Conservation (phyloP, 2,888 invertebrate species). For the Andrena dorsata region DNA sequence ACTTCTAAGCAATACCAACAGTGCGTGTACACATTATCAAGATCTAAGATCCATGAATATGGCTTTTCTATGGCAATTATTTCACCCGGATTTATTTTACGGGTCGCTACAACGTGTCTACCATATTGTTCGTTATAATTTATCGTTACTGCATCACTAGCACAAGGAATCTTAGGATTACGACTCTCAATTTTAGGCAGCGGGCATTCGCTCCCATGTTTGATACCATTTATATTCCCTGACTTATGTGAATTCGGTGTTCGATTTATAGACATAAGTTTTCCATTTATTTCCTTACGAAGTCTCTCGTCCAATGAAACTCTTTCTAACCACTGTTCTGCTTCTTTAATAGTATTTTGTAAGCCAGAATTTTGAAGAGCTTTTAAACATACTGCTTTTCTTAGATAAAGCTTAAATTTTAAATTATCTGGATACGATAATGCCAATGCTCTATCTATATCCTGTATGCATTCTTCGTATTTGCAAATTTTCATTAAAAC, state of each 20-base stretch:
- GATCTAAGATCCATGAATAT: slow-evolving; percentile 88
- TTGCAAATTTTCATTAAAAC: slow-evolving; percentile 89
- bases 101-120: slow-evolving; percentile 89
- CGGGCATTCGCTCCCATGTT: neutral
- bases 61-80: slow-evolving; percentile 92
- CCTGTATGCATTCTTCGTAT: slow-evolving; percentile 89
- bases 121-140: slow-evolving; percentile 88
- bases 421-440: slow-evolving; percentile 88
- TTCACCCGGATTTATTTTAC: slow-evolving; percentile 90
- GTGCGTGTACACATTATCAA: slow-evolving; percentile 86
- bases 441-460: slow-evolving; percentile 88
- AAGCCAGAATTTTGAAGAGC: slow-evolving; percentile 68
- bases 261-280: slow-evolving; percentile 36
- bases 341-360: slow-evolving; percentile 66
- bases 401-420: slow-evolving; percentile 87
- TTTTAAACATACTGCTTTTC: slow-evolving; percentile 86
- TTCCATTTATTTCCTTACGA: slow-evolving; percentile 46
- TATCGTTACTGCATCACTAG: slow-evolving; percentile 88
- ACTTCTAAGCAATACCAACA: slow-evolving; percentile 90
- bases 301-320: slow-evolving; percentile 45
- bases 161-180: slow-evolving; percentile 87
- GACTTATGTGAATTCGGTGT: neutral
- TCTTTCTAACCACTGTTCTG: slow-evolving; percentile 68
- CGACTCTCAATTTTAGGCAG: slow-evolving; percentile 44
- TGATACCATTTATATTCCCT: neutral